Conservation (phyloP, 2,113 vertebrate species). For the Amblyopsis rosae region DNA sequence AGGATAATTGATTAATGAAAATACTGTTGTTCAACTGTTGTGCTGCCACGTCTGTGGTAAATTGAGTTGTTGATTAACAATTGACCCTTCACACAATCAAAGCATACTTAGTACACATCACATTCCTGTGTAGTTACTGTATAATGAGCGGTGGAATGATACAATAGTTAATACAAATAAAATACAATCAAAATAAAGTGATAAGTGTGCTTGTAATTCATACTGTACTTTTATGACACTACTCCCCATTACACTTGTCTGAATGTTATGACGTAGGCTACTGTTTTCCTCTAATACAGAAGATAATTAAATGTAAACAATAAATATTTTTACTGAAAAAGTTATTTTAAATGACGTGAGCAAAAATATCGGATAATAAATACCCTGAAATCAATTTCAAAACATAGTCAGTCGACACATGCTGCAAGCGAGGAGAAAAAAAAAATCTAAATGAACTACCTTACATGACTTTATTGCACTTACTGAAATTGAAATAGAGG, state of each 20-base stretch:
- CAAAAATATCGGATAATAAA: conserved; percentile 3
- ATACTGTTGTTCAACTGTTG: conserved; percentile 34
- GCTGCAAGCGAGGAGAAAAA: neutral
- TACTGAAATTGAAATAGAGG: conserved; percentile 54
- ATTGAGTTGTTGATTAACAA: conserved; percentile 32
- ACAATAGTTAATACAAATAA: conserved; percentile 2
- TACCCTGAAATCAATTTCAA: conserved; percentile 16
- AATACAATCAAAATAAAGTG: conserved; percentile 19
- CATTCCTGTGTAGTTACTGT: conserved; percentile 11
- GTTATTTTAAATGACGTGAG: neutral
- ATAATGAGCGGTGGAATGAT: neutral
- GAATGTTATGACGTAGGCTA: neutral
- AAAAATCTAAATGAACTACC: conserved; percentile 15
- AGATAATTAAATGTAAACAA: neutral
- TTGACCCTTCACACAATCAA: conserved; percentile 30
- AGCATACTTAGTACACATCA: conserved; percentile 19
- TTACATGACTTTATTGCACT: conserved; percentile 60
- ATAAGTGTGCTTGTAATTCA: conserved; percentile 37
- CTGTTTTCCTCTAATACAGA: conserved; percentile 16
- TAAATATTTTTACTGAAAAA: neutral
- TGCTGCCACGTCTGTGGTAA: conserved; percentile 48
- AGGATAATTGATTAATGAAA: conserved; percentile 48
- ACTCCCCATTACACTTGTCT: neutral
- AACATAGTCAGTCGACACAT: conserved; percentile 23
- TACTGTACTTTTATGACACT: conserved; percentile 7